These are phyloP conservation scores for Lepilemur septentrionalis DNA, from an alignment of 2,797 vertebrate genomes.

Conservation along the genomic window DNA sequence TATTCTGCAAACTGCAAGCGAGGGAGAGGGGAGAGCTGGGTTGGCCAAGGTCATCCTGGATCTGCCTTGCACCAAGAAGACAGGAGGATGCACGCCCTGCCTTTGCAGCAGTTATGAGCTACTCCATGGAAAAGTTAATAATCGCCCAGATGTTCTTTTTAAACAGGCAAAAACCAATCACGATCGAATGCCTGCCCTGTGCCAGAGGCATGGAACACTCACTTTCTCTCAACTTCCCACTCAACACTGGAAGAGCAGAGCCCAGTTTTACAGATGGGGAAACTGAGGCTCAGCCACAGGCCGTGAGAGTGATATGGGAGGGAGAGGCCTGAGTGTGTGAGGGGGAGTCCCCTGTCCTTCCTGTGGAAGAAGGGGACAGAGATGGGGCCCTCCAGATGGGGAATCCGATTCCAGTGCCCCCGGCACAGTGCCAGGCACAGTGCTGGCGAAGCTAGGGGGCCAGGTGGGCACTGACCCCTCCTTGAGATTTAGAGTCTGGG, in stretches of 20 bases:
- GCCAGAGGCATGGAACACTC: rapidly evolving
- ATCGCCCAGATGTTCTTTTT: background rate
- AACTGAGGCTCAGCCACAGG: background rate
- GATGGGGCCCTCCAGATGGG: no score
- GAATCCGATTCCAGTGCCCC: background rate
- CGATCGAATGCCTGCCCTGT: no score
- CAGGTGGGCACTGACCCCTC: background rate
- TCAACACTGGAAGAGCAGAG: background rate
- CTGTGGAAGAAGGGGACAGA: background rate
- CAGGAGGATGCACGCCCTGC: background rate
- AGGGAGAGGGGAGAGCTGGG: background rate
- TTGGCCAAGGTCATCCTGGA: background rate
- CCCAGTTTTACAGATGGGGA: background rate
- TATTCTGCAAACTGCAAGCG: background rate
- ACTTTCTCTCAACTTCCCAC: no score
- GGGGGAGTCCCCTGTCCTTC: background rate
- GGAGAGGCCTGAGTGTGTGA: background rate
- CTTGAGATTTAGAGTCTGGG: background rate
- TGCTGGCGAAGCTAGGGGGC: background rate
- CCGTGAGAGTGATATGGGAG: background rate
- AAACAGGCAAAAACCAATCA: background rate
- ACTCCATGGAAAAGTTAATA: background rate
- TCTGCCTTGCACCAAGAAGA: background rate
- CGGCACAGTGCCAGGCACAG: no score
- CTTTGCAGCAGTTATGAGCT: background rate